Conservation (phyloP, 2,113 vertebrate genomes). For the Tapirus terrestris region DNA sequence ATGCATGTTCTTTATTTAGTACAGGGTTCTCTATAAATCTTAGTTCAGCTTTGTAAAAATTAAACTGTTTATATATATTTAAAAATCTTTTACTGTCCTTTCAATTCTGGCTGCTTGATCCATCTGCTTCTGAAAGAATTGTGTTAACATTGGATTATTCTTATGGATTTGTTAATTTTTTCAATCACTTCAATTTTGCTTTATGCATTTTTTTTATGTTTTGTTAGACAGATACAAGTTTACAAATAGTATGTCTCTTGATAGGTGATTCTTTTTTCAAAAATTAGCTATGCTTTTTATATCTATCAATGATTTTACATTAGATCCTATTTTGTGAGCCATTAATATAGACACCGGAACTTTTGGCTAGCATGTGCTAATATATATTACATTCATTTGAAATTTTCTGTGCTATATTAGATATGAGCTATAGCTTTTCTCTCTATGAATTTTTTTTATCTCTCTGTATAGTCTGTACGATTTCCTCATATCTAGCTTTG, state of each 20-base stretch:
- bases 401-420: neutral
- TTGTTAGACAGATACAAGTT: neutral
- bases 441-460: neutral
- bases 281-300: neutral
- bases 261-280: neutral
- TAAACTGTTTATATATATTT: neutral
- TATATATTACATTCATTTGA: neutral
- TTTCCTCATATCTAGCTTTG: neutral
- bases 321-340: neutral
- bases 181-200: neutral
- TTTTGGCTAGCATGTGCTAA: neutral
- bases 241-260: neutral
- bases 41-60: neutral
- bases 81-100: neutral
- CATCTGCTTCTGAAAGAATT: neutral
- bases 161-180: neutral
- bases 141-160: neutral
- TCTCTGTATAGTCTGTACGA: neutral
- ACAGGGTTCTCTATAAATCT: neutral
- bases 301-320: neutral
- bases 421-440: neutral
- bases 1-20: neutral
- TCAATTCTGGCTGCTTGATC: neutral
- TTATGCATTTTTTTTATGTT: neutral
- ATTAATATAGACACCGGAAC: neutral